phyloP scores from a whole-genome alignment of 2,113 vertebrate species.

The Ceyx cyanopectus region DNA sequence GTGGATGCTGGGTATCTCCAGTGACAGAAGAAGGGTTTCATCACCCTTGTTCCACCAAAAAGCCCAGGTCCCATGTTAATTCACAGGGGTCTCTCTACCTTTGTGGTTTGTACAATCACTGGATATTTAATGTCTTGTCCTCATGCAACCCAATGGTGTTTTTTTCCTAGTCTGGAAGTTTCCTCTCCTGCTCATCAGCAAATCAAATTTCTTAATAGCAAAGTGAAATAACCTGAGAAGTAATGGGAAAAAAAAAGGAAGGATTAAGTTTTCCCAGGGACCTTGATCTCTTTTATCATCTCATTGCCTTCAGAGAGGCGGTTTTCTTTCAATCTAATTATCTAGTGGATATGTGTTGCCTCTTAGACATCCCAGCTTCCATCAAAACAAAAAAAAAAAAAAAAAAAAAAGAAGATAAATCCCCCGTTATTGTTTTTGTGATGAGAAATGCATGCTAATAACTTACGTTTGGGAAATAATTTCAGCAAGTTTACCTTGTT shows the following conservation, averaged over 20 bases:
- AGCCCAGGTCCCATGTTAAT: neutral
- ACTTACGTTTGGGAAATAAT: neutral
- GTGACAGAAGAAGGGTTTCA: neutral
- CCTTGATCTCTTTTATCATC: constrained; percentile 39
- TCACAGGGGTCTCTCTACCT: neutral
- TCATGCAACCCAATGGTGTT: neutral
- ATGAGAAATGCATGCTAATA: constrained; percentile 30
- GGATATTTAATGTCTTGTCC: constrained; percentile 13
- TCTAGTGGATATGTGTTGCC: neutral
- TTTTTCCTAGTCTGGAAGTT: neutral
- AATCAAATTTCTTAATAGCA: constrained; percentile 28
- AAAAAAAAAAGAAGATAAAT: neutral
- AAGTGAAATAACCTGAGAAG: constrained; percentile 36
- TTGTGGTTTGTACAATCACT: neutral
- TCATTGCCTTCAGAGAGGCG: constrained; percentile 33
- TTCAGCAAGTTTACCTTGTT: neutral
- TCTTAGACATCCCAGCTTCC: neutral
- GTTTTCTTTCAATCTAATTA: constrained; percentile 53
- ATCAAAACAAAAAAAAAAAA: neutral
- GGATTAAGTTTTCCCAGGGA: constrained; percentile 12
- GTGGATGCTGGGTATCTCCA: neutral
- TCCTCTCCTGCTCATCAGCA: constrained; percentile 17
- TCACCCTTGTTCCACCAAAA: neutral
- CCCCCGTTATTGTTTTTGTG: neutral
- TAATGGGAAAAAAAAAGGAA: neutral